Evolutionary conservation across 2,113 vertebrate species (phyloP).

Genomic region (Epinephelus cyanopodus): DNA sequence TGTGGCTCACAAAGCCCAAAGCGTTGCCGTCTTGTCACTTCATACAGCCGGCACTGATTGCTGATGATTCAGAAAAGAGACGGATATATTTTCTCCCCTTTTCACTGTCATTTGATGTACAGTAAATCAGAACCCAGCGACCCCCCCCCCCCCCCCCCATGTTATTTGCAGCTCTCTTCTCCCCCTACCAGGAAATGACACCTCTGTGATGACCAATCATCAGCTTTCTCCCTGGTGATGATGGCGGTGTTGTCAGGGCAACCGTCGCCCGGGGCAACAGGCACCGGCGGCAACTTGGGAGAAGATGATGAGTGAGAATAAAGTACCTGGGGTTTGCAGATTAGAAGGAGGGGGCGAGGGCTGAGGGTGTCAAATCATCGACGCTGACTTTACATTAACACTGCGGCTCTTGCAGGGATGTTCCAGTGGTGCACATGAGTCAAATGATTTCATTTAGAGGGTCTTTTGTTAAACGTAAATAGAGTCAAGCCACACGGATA

Average conservation of each 20-base stretch:
- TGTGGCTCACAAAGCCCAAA: not conserved
- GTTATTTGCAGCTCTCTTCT: not conserved
- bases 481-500: not conserved
- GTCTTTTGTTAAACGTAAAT: not conserved
- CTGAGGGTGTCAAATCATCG: conserved; percentile 13
- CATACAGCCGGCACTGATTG: not conserved
- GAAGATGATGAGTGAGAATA: conserved; percentile 48
- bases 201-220: conserved; percentile 75
- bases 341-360: not conserved
- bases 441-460: not conserved
- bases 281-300: conserved; percentile 40
- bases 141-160: not conserved
- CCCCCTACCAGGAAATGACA: conserved; percentile 69
- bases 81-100: not conserved
- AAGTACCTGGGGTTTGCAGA: conserved; percentile 51
- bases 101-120: conserved; percentile 16
- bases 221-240: conserved; percentile 68
- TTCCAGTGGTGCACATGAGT: not conserved
- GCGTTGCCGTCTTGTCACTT: not conserved
- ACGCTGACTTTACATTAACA: not conserved
- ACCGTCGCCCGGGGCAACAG: conserved; percentile 74
- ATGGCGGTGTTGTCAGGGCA: conserved; percentile 70
- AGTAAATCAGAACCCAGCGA: conserved; percentile 13
- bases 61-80: conserved; percentile 5
- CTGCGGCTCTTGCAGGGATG: not conserved